Base-by-base conservation (phyloP, 2,888 invertebrate genomes). In the Anthoptus insignis region DNA sequence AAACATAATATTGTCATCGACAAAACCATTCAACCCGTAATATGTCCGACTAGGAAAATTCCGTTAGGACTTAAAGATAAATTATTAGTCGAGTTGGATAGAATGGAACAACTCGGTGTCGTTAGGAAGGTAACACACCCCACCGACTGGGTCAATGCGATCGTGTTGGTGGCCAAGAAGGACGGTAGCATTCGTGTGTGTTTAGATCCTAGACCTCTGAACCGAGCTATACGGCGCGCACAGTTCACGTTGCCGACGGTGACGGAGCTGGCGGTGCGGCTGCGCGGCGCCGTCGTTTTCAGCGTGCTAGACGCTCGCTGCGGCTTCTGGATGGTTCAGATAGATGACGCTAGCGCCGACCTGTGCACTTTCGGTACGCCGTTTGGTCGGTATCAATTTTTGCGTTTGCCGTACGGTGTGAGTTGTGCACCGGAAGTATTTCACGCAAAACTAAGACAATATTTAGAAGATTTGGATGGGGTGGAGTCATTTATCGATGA, bases 331-430 rank as follows among this genome's bases (percentile, higher is more conserved):
- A 54, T 57, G 34, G 24, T 72, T 0, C 22, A 69, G 11, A n/a
- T 74, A 14, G 70, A 74, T 45, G 65, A 66, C 7, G 65, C 64
- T 4, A 74, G 75, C 52, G 70, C 74, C 1, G 69, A 72, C 32
- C 45, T 76, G 7, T 75, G 74, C 52, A 77, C 75, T 1, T 77
- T 75, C 49, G 56, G 27, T 11, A 70, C 71, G 1, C 71, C 70
- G 0, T 70, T 68, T 37, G 71, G 68, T 0, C 21, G 70, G 8
- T 74, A 67, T 63, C 65, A 65, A 19, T 64, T 27, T 27, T 27
- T 27, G 7, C 27, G 27, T 27, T 27, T 27, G 7, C 47, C 50
- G 6, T 54, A 19, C 50, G 61, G 66, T 4, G 45, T 58, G n/a
- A 57, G 58, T 63, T 47, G 47, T n/a, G 47, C 47, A 16, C 21